Base-by-base conservation (phyloP, 1,140 invertebrate genomes). In the Drosophila burlai region DNA sequence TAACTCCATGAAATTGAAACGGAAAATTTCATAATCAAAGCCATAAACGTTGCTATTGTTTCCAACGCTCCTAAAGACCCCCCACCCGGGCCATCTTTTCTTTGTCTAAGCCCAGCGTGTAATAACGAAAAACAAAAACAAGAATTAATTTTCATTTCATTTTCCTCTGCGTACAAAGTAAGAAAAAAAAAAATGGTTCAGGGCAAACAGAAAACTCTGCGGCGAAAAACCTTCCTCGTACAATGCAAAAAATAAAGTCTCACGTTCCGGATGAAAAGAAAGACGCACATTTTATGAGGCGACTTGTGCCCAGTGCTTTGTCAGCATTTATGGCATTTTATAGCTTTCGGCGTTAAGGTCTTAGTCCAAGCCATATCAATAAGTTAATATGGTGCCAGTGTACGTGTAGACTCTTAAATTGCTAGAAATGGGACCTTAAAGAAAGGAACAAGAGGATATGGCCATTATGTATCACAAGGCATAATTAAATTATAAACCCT, bases 11-110 rank as follows among this genome's bases (percentile, higher is more conserved):
- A 87, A 86, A 87, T 77, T 74, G 68, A 77, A 78, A 77, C 66
- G 67, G 59, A 83, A 87, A 68, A 87, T 87, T 87, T 89, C 81
- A 83, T 81, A 87, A 87, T 81, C 77, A 81, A 81, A 83, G 77
- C 68, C 63, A 65, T 89, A 87, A 87, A 67, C 72, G 74, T 38
- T 54, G 68, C 81, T 61, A 84, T 87, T 89, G 83, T 87, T 71
- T 64, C 64, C 54, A 15, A 9, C 40, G 54, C 57, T 76, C 42
- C 49, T 6, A 31, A 42, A 24, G 26, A 64, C 11, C 34, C 54
- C 52, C 58, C 31, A 15, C 21, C 50, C 54, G n/a, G 18, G 38
- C 52, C 40, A 26, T 16, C 38, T 36, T 69, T 47, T 43, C 34
- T 66, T 66, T 78, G 68, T 82, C 61, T 78, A 26, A 59, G 54